Conservation (phyloP, 2,888 invertebrate species). For the Xylocampa areola region DNA sequence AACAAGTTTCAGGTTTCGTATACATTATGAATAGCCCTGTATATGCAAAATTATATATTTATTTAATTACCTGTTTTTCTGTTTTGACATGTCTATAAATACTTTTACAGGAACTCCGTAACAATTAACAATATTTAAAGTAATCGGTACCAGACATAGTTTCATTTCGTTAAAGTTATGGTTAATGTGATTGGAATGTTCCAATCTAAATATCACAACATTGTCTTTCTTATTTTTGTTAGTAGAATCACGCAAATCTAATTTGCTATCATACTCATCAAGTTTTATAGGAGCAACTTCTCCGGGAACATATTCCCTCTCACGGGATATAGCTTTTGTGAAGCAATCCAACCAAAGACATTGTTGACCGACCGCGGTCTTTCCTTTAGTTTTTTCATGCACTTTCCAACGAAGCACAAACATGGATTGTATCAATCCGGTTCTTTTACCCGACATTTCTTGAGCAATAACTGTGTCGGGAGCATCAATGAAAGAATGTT, state of each 20-base stretch:
- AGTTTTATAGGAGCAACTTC: constrained; percentile 80
- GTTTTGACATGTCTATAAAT: constrained; percentile 90
- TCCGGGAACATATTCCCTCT: constrained; percentile 67
- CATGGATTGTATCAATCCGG: constrained; percentile 83
- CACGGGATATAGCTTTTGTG: constrained; percentile 87
- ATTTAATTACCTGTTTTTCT: constrained; percentile 89
- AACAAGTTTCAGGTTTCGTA: too few relatives aligned
- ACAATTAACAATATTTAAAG: constrained; percentile 92
- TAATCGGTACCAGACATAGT: constrained; percentile 92
- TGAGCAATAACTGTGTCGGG: constrained; percentile 60
- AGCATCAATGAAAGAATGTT: constrained; percentile 69
- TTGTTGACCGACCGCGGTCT: constrained; percentile 92
- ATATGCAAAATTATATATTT: background rate
- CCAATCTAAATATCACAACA: constrained; percentile 89
- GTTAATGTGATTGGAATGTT: constrained; percentile 88
- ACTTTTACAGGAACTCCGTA: constrained; percentile 90
- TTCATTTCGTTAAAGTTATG: constrained; percentile 91
- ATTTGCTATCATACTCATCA: constrained; percentile 72
- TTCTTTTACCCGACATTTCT: constrained; percentile 56
- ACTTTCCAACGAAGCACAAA: constrained; percentile 89
- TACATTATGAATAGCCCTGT: too few relatives aligned
- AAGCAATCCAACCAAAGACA: constrained; percentile 91
- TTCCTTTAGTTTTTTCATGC: constrained; percentile 87
- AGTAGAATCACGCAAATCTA: constrained; percentile 65
- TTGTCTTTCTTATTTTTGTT: constrained; percentile 83